Conservation (phyloP, 2,888 invertebrate species). For the Sycophila texana region DNA sequence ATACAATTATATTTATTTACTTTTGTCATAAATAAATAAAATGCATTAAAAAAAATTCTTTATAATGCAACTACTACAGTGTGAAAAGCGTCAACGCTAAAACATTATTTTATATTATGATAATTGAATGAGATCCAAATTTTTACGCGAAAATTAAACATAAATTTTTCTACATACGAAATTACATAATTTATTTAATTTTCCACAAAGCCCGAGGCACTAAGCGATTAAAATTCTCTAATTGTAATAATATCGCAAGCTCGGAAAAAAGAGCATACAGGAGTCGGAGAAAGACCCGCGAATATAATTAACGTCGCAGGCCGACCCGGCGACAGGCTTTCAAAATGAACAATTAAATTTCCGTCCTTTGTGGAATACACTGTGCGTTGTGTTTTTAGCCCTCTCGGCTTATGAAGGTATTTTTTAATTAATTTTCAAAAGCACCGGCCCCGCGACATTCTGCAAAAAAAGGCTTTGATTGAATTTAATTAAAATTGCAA, state of each 20-base stretch:
- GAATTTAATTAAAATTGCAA: constrained; percentile 48
- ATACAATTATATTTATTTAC: too few relatives aligned
- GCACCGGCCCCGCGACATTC: constrained; percentile 16
- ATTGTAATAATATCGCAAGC: background rate
- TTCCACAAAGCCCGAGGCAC: too few relatives aligned
- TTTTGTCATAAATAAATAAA: too few relatives aligned
- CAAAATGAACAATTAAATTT: constrained; percentile 52
- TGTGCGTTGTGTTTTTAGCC: background rate
- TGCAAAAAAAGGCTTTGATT: constrained; percentile 41
- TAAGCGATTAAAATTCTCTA: background rate
- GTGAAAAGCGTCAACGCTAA: too few relatives aligned
- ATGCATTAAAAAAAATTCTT: too few relatives aligned
- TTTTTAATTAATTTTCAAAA: constrained; percentile 53
- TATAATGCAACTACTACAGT: too few relatives aligned
- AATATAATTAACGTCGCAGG: constrained; percentile 41
- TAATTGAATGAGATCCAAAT: too few relatives aligned
- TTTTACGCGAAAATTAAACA: too few relatives aligned
- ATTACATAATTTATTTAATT: too few relatives aligned
- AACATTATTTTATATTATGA: too few relatives aligned
- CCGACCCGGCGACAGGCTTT: background rate
- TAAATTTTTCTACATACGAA: too few relatives aligned
- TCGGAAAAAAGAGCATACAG: background rate
- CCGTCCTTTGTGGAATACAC: constrained; percentile 26
- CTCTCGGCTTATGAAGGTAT: constrained; percentile 46
- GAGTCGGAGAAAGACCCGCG: background rate